A percentile compares a stretch with the other conserved stretches of the same genome.
These are phyloP conservation scores for Dinoponera quadriceps DNA, from an alignment of 1,140 invertebrate species.

Conservation along the genomic window DNA sequence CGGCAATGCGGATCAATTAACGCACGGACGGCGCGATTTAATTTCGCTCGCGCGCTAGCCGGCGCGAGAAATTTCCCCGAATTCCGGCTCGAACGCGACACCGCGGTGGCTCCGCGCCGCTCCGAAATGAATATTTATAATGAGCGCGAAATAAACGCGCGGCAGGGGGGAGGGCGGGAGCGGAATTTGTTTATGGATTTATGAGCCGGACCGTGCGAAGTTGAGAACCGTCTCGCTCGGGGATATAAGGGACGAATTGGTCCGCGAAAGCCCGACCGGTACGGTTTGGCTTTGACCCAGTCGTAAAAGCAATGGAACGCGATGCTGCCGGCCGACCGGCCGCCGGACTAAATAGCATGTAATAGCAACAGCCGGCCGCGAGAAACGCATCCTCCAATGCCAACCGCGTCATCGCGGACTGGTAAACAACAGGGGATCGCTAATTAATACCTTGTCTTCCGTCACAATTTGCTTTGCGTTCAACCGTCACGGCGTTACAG, in stretches of 20 bases:
- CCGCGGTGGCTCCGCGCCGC: background rate
- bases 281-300: slow-evolving; percentile 80
- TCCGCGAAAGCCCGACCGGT: slow-evolving; percentile 75
- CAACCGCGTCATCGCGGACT: slow-evolving; percentile 57
- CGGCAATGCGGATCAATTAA: slow-evolving; percentile 75
- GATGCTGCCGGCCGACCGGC: slow-evolving; percentile 69
- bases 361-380: slow-evolving; percentile 75
- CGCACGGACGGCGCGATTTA: slow-evolving; percentile 70
- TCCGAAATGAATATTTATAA: slow-evolving; percentile 56
- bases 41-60: slow-evolving; percentile 60
- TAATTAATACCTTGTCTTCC: slow-evolving; percentile 70
- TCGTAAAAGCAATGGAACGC: slow-evolving; percentile 83
- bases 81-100: slow-evolving; percentile 41
- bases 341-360: slow-evolving; percentile 81
- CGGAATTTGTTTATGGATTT: slow-evolving; percentile 30
- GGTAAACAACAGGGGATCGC: slow-evolving; percentile 69
- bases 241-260: slow-evolving; percentile 75
- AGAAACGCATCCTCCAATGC: slow-evolving; percentile 68
- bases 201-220: slow-evolving; percentile 19
- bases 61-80: slow-evolving; percentile 64
- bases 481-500: slow-evolving; percentile 62
- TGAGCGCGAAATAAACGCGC: slow-evolving; percentile 22
- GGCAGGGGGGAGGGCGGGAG: background rate
- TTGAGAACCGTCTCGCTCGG: slow-evolving; percentile 69
- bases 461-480: slow-evolving; percentile 66